Evolutionary conservation across 92 coral and sea anemone species (phyloP), one percentile per base, ranked within the genome.

Genomic region (Umimayanthus chanpuru): DNA sequence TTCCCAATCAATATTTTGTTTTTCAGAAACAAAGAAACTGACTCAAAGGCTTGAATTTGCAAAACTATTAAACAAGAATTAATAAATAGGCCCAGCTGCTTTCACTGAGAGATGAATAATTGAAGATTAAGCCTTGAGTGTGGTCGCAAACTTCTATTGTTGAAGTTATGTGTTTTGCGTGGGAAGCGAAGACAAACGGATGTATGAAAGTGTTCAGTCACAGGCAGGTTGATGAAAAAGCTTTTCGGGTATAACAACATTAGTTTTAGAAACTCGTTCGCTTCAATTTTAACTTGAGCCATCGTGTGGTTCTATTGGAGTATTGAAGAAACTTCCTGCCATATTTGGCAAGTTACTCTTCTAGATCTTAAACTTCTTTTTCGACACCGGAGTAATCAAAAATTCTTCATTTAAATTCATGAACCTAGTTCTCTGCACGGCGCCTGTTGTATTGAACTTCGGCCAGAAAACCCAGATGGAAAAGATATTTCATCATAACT

Each of bases 91-190:
- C 16, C 82, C 86, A 81, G 86, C 86, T 81, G 86, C 50, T 56
- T 10, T 23, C 47, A 47, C 36, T 32, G 36, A 73, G 77, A 67
- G 65, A 70, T 88, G 28, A 91, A 91, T 91, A 91, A 91, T 91
- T 91, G 85, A 91, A 83, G 66, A 91, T 82, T 84, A 67, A 76
- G 85, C 75, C 41, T 49, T 73, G 65, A 66, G 79, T 76, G 79
- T 76, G 80, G 76, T 41, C 79, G 29, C 77, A 81, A 81, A 86
- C 25, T 40, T 49, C 53, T 72, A 66, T 91, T 91, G 93, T 91
- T 91, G 78, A 44, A 80, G 21, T n/a, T 61, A 83, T 78, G 38
- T 65, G 55, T 91, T 88, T 84, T 83, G 93, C 91, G 90, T 91
- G 93, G 93, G 91, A 65, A n/a, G n/a, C n/a, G n/a, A n/a, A 25